These are phyloP conservation scores for Rhopalosiphum maidis DNA, from an alignment of 1,140 invertebrate species.

Conservation along the genomic window DNA sequence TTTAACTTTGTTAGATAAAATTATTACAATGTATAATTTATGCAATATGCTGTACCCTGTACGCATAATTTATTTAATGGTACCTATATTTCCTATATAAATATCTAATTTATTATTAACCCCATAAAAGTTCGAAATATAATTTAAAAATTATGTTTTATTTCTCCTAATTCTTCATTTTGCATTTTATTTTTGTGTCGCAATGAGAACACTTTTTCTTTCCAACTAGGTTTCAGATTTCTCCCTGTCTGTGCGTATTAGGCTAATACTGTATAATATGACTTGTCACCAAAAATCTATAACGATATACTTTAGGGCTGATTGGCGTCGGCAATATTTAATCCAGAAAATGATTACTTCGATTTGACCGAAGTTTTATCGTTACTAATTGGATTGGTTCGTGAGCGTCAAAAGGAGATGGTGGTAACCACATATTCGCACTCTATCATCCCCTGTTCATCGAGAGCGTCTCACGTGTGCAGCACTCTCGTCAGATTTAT, in stretches of 20 bases:
- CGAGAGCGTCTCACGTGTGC: conserved; percentile 37
- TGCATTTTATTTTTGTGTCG: neutral
- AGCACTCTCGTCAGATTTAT: conserved; percentile 46
- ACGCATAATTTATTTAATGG: neutral
- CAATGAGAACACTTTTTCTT: neutral
- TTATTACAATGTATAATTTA: neutral
- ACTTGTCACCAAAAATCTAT: neutral
- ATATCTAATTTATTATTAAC: neutral
- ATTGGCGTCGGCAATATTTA: conserved; percentile 25
- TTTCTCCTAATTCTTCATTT: neutral
- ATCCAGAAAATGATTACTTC: conserved; percentile 52
- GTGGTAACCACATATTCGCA: neutral
- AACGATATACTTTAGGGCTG: neutral
- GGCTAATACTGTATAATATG: neutral
- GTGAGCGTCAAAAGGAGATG: neutral
- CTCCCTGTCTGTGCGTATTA: neutral
- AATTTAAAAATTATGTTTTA: neutral
- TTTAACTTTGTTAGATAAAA: neutral
- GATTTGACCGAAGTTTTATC: conserved; percentile 27
- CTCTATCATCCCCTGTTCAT: neutral
- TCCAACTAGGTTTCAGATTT: neutral
- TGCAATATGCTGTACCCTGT: neutral
- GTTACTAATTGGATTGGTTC: conserved; percentile 37
- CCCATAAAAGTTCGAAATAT: neutral
- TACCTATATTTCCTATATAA: neutral